phyloP scores from a whole-genome alignment of 2,888 invertebrate species.

The Morinoia aosen region DNA sequence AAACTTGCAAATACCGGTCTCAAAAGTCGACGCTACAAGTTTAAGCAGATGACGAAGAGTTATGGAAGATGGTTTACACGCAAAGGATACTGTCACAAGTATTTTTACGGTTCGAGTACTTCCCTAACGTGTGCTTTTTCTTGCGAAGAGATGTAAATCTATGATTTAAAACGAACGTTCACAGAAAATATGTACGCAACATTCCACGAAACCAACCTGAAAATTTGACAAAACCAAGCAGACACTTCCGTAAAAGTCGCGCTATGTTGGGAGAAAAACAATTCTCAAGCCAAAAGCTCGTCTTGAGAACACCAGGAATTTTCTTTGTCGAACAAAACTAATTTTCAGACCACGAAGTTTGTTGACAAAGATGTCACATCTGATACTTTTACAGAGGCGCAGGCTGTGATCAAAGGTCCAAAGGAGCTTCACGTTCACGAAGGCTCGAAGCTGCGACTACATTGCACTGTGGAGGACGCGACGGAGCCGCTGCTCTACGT shows the following conservation, averaged over 20 bases:
- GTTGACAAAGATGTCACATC: neutral
- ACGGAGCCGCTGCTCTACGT: slow-evolving; percentile 59
- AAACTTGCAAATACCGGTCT: neutral
- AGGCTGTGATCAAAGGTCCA: slow-evolving; percentile 58
- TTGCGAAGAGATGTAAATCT: neutral
- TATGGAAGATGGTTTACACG: neutral
- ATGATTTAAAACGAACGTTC: neutral
- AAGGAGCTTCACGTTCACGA: slow-evolving; percentile 61
- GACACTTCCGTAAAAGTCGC: neutral
- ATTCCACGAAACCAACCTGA: neutral
- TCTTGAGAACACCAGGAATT: neutral
- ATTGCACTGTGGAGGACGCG: slow-evolving; percentile 59
- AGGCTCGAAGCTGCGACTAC: slow-evolving; percentile 60
- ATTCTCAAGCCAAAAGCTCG: neutral
- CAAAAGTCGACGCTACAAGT: neutral
- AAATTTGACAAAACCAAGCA: neutral
- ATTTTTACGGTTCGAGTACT: neutral
- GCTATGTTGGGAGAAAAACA: neutral
- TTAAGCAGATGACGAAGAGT: neutral
- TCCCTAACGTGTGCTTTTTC: neutral
- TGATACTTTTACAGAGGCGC: slow-evolving; percentile 59
- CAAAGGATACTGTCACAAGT: neutral
- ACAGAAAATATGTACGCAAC: neutral
- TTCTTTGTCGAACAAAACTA: neutral
- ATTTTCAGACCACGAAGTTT: neutral